These are phyloP conservation scores for Pangasius mekongensis DNA, from an alignment of 2,797 vertebrate species.

Conservation along the genomic window DNA sequence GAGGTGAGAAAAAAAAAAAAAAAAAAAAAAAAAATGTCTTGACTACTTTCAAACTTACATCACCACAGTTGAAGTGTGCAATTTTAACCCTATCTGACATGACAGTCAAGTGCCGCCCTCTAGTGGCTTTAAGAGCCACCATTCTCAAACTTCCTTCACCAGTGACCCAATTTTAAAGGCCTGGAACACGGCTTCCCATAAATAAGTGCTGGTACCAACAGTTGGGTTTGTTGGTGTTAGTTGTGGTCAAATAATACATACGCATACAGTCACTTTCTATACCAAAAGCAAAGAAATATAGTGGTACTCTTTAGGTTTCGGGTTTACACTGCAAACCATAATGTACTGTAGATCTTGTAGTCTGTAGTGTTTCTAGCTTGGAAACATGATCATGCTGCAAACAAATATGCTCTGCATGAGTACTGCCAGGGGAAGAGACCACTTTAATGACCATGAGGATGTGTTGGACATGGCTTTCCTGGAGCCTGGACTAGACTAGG, in stretches of 20 bases:
- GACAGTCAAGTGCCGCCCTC: slow-evolving; percentile 38
- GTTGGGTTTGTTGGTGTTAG: background rate
- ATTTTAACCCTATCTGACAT: background rate
- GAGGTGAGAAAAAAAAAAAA: background rate
- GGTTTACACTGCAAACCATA: background rate
- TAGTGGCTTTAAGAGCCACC: slow-evolving; percentile 10
- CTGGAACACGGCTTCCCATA: background rate
- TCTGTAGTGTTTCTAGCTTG: background rate
- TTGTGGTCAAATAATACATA: background rate
- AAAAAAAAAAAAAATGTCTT: too few species aligned
- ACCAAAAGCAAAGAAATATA: background rate
- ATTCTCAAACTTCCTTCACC: too few species aligned
- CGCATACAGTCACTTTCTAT: background rate
- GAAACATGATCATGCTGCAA: background rate
- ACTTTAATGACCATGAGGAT: background rate
- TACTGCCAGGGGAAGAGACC: too few species aligned
- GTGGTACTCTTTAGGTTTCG: background rate
- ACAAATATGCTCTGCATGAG: too few species aligned
- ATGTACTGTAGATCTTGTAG: background rate
- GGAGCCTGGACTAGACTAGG: background rate
- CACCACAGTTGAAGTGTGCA: background rate
- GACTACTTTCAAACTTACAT: background rate
- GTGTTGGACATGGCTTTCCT: background rate
- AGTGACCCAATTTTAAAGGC: background rate
- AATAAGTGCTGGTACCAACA: background rate